These are phyloP conservation scores for Ariopsis seemanni DNA, from an alignment of 2,113 vertebrate species.

Conservation along the genomic window DNA sequence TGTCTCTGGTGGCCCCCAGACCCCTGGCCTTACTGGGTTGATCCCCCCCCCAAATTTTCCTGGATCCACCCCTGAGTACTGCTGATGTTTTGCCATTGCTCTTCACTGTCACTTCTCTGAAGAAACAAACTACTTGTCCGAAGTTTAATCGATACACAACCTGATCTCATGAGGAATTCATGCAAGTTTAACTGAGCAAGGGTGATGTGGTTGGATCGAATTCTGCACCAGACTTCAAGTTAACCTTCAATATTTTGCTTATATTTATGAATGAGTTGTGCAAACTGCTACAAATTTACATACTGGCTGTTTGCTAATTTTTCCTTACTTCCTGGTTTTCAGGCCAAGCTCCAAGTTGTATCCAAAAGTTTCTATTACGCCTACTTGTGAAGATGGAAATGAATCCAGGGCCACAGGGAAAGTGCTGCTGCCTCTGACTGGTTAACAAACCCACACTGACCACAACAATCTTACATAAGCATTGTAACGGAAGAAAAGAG, in stretches of 20 bases:
- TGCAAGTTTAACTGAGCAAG: not conserved
- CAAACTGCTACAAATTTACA: not conserved
- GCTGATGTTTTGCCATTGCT: not conserved
- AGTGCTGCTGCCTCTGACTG: conserved; percentile 14
- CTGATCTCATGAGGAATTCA: not conserved
- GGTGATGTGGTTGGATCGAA: too few relatives aligned
- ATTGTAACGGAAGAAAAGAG: conserved; percentile 3
- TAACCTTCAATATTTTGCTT: not conserved
- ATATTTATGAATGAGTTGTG: not conserved
- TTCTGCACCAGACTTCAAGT: not conserved
- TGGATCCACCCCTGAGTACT: too few relatives aligned
- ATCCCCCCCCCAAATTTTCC: too few relatives aligned
- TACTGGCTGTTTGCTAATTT: not conserved
- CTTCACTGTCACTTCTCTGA: too few relatives aligned
- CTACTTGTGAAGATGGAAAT: not conserved
- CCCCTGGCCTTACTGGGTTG: too few relatives aligned
- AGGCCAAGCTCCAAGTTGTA: not conserved
- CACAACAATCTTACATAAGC: conserved; percentile 34
- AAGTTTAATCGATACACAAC: not conserved
- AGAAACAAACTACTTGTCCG: too few relatives aligned
- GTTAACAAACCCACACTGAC: conserved; percentile 31
- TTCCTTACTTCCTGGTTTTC: not conserved
- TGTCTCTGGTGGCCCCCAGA: too few relatives aligned
- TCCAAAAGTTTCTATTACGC: not conserved
- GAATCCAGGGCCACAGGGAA: conserved; percentile 19